Base-by-base conservation (phyloP, 2,888 invertebrate genomes). In the Prionchulus punctatus region DNA sequence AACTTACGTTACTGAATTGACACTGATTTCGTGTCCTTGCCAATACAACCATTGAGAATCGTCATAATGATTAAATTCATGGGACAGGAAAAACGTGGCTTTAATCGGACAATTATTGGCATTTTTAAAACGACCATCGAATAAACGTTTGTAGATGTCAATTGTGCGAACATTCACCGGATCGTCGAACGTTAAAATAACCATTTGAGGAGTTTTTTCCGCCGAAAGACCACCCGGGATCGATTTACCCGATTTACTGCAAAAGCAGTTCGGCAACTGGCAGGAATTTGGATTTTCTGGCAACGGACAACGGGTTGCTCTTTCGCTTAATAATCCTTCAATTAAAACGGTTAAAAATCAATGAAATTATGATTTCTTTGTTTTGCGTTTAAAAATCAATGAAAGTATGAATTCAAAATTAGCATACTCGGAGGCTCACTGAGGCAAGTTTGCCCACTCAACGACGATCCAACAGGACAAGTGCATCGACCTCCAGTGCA, bases 41-140 rank as follows among this genome's bases (percentile, higher is more conserved):
- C 89, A 79, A 76, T 92, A 90, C 62, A 96, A 80, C 76, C 90
- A 89, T 77, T 91, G 90, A 59, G 96, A 94, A 78, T 89, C 86
- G 75, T 87, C 85, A 78, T 96, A 96, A 77, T 94, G 91, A 57
- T 94, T 96, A 90, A 94, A 96, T 75, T 94, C 91, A 74, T 96
- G 94, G 51, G 91, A 92, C 60, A 96, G 89, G 76, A 94, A 96
- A 79, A 96, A 91, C 43, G 96, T 94, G 59, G 88, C 89, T 84
- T 87, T 66, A 27, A 64, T 61, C n/a, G 66, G 73, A 60, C 77
- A 77, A 1, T 76, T 75, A 59, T 78, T 77, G 3, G 77, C 77
- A 63, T 78, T 78, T 2, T 58, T 57, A 59, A 57, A 64, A 58
- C 43, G 62, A n/a, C 61, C 66, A 60, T 57, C 64, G 54, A 62